These are phyloP conservation scores for Lutra lutra DNA, from an alignment of 2,797 vertebrate genomes.

Conservation along the genomic window DNA sequence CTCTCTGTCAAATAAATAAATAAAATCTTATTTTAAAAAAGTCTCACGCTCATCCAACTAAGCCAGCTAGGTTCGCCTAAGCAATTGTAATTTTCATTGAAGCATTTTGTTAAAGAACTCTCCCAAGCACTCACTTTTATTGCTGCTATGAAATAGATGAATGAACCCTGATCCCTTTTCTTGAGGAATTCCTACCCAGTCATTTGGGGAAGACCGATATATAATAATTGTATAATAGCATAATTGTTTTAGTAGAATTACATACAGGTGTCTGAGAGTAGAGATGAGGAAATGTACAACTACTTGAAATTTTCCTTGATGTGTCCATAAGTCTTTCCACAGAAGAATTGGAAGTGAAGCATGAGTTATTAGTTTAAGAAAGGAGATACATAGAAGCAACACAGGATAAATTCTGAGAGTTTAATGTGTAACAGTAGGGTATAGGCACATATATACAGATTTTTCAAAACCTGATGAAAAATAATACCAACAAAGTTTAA, in stretches of 20 bases:
- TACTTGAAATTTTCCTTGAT: neutral
- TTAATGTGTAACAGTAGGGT: neutral
- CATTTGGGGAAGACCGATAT: neutral
- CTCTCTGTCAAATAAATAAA: too few relatives aligned
- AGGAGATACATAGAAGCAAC: neutral
- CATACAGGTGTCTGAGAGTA: neutral
- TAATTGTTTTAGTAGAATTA: neutral
- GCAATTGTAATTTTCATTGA: neutral
- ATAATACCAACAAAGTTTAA: neutral
- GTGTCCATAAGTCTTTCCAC: neutral
- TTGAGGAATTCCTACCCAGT: neutral
- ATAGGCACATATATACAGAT: neutral
- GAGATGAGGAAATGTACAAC: neutral
- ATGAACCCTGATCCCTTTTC: neutral
- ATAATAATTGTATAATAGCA: neutral
- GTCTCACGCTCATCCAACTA: neutral
- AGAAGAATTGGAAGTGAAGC: neutral
- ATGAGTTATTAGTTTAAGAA: neutral
- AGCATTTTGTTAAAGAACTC: neutral
- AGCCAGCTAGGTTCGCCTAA: neutral
- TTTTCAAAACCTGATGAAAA: constrained; percentile 28
- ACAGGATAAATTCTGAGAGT: neutral
- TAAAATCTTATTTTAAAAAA: too few relatives aligned
- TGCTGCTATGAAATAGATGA: neutral
- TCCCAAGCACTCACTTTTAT: neutral